phyloP scores from a whole-genome alignment of 2,888 invertebrate species.

The Scaeva pyrastri region DNA sequence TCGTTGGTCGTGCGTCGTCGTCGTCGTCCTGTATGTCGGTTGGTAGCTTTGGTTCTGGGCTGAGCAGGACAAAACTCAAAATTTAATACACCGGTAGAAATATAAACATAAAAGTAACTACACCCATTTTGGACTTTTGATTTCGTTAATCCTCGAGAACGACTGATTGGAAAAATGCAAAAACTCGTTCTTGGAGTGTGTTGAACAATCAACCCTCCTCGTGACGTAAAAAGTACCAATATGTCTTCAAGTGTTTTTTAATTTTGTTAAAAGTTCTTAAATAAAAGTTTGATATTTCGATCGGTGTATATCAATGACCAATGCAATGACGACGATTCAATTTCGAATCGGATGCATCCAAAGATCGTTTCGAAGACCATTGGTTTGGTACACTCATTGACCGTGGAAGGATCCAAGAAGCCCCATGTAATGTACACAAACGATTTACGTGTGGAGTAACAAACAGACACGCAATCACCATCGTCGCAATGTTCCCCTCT shows the following conservation, averaged over 20 bases:
- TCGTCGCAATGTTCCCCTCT: neutral
- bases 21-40: neutral
- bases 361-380: slow-evolving; percentile 5
- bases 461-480: slow-evolving; percentile 48
- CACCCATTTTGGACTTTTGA: too few species aligned
- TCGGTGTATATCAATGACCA: neutral
- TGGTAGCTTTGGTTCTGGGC: neutral
- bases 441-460: slow-evolving; percentile 63
- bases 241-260: too few species aligned
- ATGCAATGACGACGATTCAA: slow-evolving; percentile 25
- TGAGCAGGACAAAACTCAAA: neutral
- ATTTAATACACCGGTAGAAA: neutral
- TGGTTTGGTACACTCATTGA: neutral
- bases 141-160: too few species aligned
- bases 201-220: too few species aligned
- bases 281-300: neutral
- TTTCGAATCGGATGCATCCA: slow-evolving; percentile 28
- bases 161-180: too few species aligned
- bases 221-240: too few species aligned
- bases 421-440: slow-evolving; percentile 40
- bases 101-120: too few species aligned
- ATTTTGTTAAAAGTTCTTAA: too few species aligned
- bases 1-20: slow-evolving; percentile 28
- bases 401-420: slow-evolving; percentile 9
- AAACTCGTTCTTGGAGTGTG: too few species aligned